Conservation (phyloP, 2,113 vertebrate species). For the Cygnus atratus region DNA sequence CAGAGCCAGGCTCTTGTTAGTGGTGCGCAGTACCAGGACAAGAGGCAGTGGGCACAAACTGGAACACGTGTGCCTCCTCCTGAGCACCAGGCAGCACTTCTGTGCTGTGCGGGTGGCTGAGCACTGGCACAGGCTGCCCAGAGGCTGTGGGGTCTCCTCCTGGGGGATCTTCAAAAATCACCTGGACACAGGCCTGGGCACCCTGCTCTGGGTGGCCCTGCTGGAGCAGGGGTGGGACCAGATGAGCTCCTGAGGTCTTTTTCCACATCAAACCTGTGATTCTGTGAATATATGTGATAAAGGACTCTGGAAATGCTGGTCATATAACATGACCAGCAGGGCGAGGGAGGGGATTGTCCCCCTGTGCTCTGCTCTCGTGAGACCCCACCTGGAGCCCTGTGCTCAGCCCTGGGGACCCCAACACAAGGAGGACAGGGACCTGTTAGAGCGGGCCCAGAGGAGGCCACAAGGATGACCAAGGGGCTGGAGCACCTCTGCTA, state of each 20-base stretch:
- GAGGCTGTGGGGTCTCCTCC: background rate
- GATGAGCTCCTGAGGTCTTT: background rate
- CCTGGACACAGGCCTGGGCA: background rate
- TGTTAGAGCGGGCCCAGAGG: too few species aligned
- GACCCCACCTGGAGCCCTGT: too few species aligned
- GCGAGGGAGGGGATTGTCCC: too few species aligned
- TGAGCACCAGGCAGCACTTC: background rate
- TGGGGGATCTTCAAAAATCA: background rate
- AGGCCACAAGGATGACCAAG: too few species aligned
- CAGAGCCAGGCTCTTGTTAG: background rate
- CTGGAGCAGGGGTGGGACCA: background rate
- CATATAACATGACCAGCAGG: too few species aligned
- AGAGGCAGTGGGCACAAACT: background rate
- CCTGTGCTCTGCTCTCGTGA: too few species aligned
- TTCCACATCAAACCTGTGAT: background rate
- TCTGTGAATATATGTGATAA: background rate
- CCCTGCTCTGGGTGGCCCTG: too few species aligned
- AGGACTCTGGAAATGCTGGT: background rate
- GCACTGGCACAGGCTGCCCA: background rate
- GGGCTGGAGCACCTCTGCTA: too few species aligned
- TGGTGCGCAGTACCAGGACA: background rate
- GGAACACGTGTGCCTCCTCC: background rate
- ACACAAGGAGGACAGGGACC: too few species aligned
- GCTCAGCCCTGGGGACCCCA: too few species aligned
- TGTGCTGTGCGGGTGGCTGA: background rate